phyloP scores from a whole-genome alignment of 2,113 vertebrate genomes.

The Cochlearius cochlearius region DNA sequence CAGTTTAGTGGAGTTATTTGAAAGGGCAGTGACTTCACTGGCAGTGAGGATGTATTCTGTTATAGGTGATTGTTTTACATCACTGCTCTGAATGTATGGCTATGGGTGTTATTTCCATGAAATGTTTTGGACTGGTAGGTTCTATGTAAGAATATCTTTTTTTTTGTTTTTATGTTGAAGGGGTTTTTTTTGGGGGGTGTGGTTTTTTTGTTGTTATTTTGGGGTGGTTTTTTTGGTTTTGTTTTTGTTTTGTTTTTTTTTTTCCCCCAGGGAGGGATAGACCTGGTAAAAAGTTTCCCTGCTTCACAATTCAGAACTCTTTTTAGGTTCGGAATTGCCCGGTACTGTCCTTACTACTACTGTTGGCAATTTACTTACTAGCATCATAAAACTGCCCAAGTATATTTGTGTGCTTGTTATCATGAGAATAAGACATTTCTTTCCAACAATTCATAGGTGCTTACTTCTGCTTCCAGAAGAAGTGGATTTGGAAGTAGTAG shows the following conservation, averaged over 20 bases:
- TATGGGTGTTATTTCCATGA: neutral
- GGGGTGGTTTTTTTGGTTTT: no score
- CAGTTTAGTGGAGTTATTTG: neutral
- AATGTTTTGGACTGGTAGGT: neutral
- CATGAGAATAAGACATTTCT: neutral
- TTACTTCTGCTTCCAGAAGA: neutral
- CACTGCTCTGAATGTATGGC: neutral
- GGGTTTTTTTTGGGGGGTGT: no score
- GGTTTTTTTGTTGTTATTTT: no score
- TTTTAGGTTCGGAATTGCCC: neutral
- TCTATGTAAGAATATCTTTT: neutral
- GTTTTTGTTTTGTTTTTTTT: no score
- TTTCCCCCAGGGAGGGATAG: neutral
- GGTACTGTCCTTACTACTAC: neutral
- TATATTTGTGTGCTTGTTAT: neutral
- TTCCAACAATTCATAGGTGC: neutral
- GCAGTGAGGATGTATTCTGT: neutral
- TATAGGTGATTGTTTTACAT: neutral
- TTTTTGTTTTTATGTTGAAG: neutral
- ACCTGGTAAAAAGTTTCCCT: neutral
- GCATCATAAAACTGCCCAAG: neutral
- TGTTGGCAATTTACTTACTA: neutral
- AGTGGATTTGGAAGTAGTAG: neutral
- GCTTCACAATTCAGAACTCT: neutral
- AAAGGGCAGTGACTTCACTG: neutral